phyloP scores from a whole-genome alignment of 2,888 invertebrate genomes.

The Spodoptera littoralis region DNA sequence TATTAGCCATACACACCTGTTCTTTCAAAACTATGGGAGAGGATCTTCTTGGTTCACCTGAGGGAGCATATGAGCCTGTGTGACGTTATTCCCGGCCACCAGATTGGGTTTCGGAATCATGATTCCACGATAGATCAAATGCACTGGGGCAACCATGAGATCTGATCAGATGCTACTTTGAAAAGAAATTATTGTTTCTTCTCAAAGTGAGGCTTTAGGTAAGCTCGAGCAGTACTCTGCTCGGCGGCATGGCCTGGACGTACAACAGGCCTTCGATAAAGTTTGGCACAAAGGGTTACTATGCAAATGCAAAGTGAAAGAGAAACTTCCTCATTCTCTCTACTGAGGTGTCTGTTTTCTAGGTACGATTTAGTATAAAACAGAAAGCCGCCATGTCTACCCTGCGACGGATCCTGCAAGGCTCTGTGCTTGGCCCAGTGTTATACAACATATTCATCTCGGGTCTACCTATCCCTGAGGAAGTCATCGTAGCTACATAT shows the following conservation, averaged over 20 bases:
- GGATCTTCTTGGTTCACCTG: neutral
- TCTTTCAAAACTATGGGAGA: neutral
- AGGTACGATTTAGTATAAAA: too few species aligned
- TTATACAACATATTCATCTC: too few species aligned
- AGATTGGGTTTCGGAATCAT: neutral
- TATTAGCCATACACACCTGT: neutral
- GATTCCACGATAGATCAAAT: constrained; percentile 2
- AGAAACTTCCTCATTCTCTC: neutral
- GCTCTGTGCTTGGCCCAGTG: too few species aligned
- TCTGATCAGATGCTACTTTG: neutral
- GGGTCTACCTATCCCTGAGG: too few species aligned
- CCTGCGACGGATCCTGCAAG: too few species aligned
- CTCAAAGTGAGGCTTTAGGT: too few species aligned
- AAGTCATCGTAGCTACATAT: too few species aligned
- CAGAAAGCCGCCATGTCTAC: too few species aligned
- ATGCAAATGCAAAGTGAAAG: neutral
- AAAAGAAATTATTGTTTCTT: neutral
- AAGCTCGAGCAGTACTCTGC: neutral
- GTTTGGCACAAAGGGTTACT: neutral
- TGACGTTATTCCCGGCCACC: neutral
- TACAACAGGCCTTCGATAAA: neutral
- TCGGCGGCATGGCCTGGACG: neutral
- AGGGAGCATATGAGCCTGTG: neutral
- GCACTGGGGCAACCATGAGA: neutral
- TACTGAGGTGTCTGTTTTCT: too few species aligned